Base-by-base conservation (phyloP, 2,888 invertebrate species). In the Crossocerus cetratus region DNA sequence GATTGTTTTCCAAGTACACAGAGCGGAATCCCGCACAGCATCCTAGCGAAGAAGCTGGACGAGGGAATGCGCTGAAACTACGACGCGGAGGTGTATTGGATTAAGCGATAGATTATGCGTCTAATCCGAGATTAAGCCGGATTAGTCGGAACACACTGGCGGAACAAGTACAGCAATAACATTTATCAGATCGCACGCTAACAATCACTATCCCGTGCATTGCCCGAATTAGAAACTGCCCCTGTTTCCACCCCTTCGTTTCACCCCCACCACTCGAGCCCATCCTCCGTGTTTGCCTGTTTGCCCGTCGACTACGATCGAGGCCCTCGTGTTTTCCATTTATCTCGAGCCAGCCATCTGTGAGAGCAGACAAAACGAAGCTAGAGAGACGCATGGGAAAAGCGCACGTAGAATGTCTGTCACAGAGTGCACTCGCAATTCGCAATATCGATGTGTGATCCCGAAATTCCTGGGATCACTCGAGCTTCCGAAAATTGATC, bases 31-130 rank as follows among this genome's bases (percentile, higher is more conserved):
- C 14, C 14, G 11, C 14, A 42, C 5, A 57, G 58, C 68, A 61
- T 72, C 63, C 66, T 62, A 14, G 5, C 45, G 72, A 63, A 55
- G 58, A 63, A 54, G 44, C 49, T 11, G 13, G 20, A 16, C 16
- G 53, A 61, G 66, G 67, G 75, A 71, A 49, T 4, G 49, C 16
- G 3, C n/a, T 4, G n/a, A 49, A 49, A 49, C n/a, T 49, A n/a
- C n/a, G 16, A 4, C 16, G n/a, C 49, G n/a, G 49, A 64, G 70
- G 59, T 54, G 72, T 65, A 67, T 72, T 62, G 78, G 74, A 78
- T 78, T 77, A 78, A 78, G 78, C 72, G 72, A 55, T 78, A 77
- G 77, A 70, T 78, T 78, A 69, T 78, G 74, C 74, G 62, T 74
- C 72, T 78, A 78, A 78, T 77, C 78, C 77, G 16, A 44, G 78